Evolutionary conservation across 2,797 vertebrate genomes (phyloP).

Genomic region (Malurus leucopterus): DNA sequence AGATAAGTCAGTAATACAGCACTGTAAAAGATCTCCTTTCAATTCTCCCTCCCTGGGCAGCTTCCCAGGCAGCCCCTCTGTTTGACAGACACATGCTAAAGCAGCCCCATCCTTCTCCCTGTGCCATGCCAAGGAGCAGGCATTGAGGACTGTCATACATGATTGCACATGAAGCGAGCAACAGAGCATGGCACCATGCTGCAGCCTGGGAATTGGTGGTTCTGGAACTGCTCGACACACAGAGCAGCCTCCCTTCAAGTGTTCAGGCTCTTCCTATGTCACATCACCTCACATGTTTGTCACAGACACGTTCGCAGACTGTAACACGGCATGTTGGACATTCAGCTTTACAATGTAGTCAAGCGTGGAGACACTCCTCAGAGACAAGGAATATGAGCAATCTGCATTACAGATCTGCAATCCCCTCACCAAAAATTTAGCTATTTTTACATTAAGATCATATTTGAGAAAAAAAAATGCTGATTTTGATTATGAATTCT

Average conservation of each 20-base stretch:
- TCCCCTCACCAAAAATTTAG: background rate
- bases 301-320: background rate
- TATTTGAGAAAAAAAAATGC: background rate
- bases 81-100: background rate
- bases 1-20: background rate
- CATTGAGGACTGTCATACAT: background rate
- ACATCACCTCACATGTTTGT: background rate
- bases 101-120: background rate
- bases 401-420: background rate
- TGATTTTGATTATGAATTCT: background rate
- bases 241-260: background rate
- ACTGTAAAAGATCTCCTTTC: background rate
- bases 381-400: background rate
- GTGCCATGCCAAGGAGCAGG: background rate
- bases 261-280: background rate
- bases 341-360: background rate
- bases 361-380: background rate
- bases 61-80: background rate
- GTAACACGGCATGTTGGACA: background rate
- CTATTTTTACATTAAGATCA: background rate
- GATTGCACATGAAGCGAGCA: fast-evolving
- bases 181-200: background rate
- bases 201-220: background rate
- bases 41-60: background rate
- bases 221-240: background rate